A percentile compares a stretch with the other conserved stretches of the same genome.
Conservation (phyloP, 2,797 vertebrate genomes). For the Monodelphis domestica region DNA sequence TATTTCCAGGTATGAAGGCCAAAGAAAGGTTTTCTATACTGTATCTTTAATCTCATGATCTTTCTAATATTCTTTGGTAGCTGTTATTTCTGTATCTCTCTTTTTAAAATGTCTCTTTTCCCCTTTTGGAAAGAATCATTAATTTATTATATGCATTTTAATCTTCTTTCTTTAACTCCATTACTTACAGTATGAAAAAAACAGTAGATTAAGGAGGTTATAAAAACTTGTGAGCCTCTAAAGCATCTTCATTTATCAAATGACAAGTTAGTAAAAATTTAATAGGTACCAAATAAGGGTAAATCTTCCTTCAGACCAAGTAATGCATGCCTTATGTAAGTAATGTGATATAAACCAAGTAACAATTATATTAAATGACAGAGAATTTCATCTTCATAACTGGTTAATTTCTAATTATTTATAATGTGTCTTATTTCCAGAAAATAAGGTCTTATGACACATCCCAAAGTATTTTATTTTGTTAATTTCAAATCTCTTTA, state of each 20-base stretch:
- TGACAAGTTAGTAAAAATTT: background rate
- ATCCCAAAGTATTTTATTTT: background rate
- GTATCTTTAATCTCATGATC: slow-evolving; percentile 80
- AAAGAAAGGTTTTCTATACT: slow-evolving; percentile 81
- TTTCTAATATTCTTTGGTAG: slow-evolving; percentile 28
- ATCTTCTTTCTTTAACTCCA: slow-evolving; percentile 53
- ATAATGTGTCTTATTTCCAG: background rate
- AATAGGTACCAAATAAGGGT: background rate
- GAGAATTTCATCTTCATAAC: background rate
- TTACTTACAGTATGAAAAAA: slow-evolving; percentile 68
- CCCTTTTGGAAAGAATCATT: background rate
- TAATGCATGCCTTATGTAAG: background rate
- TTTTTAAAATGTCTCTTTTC: background rate
- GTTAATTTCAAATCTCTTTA: background rate
- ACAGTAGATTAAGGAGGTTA: slow-evolving; percentile 60
- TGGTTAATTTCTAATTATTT: background rate
- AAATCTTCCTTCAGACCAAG: background rate
- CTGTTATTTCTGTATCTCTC: background rate
- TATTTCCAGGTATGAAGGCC: slow-evolving; percentile 50
- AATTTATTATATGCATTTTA: background rate
- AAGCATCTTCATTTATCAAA: background rate
- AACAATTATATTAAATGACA: background rate
- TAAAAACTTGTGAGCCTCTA: background rate
- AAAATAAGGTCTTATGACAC: background rate
- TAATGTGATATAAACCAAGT: background rate